Evolutionary conservation across 1,140 invertebrate genomes (phyloP).

Genomic region (Diabrotica undecimpunctata): DNA sequence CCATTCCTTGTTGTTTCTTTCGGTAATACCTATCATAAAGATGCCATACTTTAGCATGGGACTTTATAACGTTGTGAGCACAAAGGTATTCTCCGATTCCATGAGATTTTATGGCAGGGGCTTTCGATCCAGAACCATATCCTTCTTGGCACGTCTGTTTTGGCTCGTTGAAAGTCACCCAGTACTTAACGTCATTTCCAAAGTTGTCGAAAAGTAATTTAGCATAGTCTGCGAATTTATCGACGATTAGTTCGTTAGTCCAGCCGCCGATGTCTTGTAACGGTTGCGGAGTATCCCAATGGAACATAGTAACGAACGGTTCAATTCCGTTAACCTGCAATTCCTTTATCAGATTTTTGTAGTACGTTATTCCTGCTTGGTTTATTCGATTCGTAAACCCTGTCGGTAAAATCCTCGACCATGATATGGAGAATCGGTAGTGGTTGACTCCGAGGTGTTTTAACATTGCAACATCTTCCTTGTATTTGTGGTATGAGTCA

Average conservation of each 20-base stretch:
- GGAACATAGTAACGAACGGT: constrained; percentile 53
- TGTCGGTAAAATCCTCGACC: constrained; percentile 48
- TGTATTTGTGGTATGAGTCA: constrained; percentile 58
- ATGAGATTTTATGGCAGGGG: constrained; percentile 33
- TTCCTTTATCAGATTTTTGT: constrained; percentile 58
- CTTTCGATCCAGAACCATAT: constrained; percentile 19
- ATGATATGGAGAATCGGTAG: constrained; percentile 60
- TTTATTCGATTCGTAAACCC: constrained; percentile 51
- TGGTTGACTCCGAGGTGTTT: constrained; percentile 50
- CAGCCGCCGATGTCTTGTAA: constrained; percentile 54
- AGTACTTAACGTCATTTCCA: constrained; percentile 47
- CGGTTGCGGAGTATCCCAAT: constrained; percentile 46
- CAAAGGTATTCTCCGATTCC: constrained; percentile 39
- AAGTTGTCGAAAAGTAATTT: constrained; percentile 32
- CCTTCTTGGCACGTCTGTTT: constrained; percentile 39
- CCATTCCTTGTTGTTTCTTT: constrained; percentile 39
- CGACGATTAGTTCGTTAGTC: constrained; percentile 43
- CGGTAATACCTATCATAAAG: constrained; percentile 38
- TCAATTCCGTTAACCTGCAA: constrained; percentile 49
- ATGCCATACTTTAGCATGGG: constrained; percentile 36
- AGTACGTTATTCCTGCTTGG: constrained; percentile 58
- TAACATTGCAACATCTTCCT: constrained; percentile 53
- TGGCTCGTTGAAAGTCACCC: constrained; percentile 55
- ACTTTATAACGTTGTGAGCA: constrained; percentile 33
- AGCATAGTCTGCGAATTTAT: constrained; percentile 45